Base-by-base conservation (phyloP, 2,797 vertebrate species). In the Phataginus tricuspis region DNA sequence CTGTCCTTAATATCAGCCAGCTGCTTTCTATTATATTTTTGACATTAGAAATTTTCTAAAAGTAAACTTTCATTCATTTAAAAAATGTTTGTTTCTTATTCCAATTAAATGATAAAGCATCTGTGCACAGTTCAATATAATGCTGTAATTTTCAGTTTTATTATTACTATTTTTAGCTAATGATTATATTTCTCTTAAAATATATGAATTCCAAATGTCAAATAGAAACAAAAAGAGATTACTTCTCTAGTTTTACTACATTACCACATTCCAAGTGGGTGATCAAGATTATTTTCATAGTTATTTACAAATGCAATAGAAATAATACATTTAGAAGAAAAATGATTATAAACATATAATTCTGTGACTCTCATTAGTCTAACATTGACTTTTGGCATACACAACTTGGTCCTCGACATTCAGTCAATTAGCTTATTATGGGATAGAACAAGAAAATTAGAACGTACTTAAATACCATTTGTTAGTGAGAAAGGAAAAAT, bases 71-170 rank as follows among this genome's bases (percentile, higher is more conserved):
- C 23, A 89, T 45, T 94, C 7, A 89, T 69, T 94, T 96, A 29
- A 23, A 75, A 95, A 79, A 82, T 55, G n/a, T 16, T 75, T 74
- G 10, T 90, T 88, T 91, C 78, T 90, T 90, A 61, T 77, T 87
- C 61, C 12, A 88, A 86, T 90, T 92, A 94, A 97, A 74, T 90
- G 64, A 92, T 92, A 90, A 94, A 88, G 7, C 18, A 79, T 42
- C 4, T 79, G 4, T 18, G 19, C 13, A 78, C 4, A 69, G 2
- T 83, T 91, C 8, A 55, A 94, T 87, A 85, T 72, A 82, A 77
- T 68, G 10, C 31, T 96, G 29, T 51, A 61, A 42, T 69, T 93
- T 57, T 34, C n/a, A 71, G 31, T 42, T 42, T 42, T 78, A 25
- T 66, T 61, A 45, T 45, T 45, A 45, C 45, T 45, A 45, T 63